Conservation (phyloP, 2,113 vertebrate species). For the Syrmaticus mikado region DNA sequence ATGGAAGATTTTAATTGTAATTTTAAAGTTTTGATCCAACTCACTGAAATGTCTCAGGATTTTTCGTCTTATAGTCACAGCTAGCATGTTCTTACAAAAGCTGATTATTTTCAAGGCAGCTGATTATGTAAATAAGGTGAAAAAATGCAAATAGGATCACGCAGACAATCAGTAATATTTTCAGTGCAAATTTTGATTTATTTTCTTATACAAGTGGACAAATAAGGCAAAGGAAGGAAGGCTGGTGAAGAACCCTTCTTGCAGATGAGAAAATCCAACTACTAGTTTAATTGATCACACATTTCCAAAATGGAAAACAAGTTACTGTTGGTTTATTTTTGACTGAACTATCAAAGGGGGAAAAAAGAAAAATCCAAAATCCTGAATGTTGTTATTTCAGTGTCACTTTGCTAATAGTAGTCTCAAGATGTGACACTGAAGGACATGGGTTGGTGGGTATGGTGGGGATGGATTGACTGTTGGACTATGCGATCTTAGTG, state of each 20-base stretch:
- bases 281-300: rapidly evolving
- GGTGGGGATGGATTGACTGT: too few relatives aligned
- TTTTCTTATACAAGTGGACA: not conserved
- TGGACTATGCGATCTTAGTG: too few relatives aligned
- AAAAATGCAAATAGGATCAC: not conserved
- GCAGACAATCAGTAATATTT: not conserved
- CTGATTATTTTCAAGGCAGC: not conserved
- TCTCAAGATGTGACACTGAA: not conserved
- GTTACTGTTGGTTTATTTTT: not conserved
- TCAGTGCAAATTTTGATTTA: not conserved
- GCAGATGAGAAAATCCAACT: not conserved
- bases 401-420: not conserved
- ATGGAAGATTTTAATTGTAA: not conserved
- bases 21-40: not conserved
- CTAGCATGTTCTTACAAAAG: not conserved
- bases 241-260: not conserved
- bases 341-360: not conserved
- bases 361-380: not conserved
- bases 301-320: not conserved
- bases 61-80: not conserved
- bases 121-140: not conserved
- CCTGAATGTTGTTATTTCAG: not conserved
- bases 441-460: too few relatives aligned
- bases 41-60: not conserved
- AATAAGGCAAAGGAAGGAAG: not conserved